Percentiles rank a stretch among this genome's conserved stretches.
These are phyloP conservation scores for Ceratitis capitata DNA, from an alignment of 1,140 invertebrate species.

Conservation along the genomic window DNA sequence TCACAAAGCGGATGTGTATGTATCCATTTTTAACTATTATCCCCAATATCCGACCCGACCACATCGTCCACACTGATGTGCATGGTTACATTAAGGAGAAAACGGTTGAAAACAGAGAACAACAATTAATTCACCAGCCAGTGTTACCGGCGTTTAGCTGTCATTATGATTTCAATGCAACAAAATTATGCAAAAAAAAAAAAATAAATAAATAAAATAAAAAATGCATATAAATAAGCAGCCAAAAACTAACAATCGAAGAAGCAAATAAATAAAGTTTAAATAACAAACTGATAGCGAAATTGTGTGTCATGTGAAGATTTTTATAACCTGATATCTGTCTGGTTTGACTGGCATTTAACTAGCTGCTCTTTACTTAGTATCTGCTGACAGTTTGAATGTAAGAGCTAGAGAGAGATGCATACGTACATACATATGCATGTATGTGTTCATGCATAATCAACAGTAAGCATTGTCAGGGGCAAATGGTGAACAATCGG, in stretches of 20 bases:
- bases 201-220: background rate
- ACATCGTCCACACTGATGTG: background rate
- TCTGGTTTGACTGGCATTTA: too few species aligned
- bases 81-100: background rate
- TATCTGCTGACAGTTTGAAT: background rate
- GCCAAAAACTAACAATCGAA: too few species aligned
- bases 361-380: too few species aligned
- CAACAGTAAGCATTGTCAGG: too few species aligned
- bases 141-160: constrained; percentile 4
- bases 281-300: too few species aligned
- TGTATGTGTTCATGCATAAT: too few species aligned
- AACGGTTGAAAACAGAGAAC: background rate
- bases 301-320: background rate
- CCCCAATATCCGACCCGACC: background rate
- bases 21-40: background rate
- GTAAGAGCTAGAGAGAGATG: background rate
- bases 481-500: too few species aligned
- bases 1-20: constrained; percentile 32
- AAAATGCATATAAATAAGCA: too few species aligned
- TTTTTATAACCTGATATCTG: background rate
- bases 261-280: too few species aligned
- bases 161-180: constrained; percentile 23
- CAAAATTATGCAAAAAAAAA: background rate
- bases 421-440: background rate
- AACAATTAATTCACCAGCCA: background rate